These are phyloP conservation scores for Notiomystis cincta DNA, from an alignment of 2,113 vertebrate genomes.

Conservation along the genomic window DNA sequence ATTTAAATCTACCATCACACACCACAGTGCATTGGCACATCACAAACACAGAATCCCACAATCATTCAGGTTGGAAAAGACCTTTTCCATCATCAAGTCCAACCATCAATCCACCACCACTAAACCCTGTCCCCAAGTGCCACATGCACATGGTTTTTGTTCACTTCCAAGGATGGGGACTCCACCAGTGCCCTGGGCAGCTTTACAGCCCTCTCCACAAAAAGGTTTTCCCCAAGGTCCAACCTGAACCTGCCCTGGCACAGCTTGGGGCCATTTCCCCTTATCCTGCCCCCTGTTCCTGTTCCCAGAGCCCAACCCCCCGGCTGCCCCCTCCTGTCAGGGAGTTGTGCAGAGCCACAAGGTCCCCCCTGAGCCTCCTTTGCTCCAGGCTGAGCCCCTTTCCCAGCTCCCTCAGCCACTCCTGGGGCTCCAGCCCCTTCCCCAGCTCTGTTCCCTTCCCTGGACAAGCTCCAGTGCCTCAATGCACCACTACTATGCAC, in stretches of 20 bases:
- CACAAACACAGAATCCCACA: neutral
- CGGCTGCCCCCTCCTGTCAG: rapidly evolving
- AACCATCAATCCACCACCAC: neutral
- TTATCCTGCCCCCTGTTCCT: rapidly evolving
- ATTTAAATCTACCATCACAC: neutral
- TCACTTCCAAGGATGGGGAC: neutral
- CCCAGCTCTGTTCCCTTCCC: neutral
- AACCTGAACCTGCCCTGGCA: rapidly evolving
- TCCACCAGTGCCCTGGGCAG: neutral
- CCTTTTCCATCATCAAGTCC: neutral
- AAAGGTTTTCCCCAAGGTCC: neutral
- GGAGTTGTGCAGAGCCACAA: neutral
- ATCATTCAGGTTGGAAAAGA: neutral
- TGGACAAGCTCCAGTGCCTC: neutral
- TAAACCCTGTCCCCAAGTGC: neutral
- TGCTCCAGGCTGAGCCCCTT: neutral
- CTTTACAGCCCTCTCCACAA: neutral
- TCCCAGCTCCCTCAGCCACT: neutral
- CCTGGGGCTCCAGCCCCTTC: neutral
- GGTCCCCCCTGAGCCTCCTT: neutral
- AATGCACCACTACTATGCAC: neutral
- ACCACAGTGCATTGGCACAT: neutral
- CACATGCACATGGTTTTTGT: neutral
- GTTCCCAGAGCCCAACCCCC: rapidly evolving
- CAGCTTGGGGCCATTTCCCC: rapidly evolving